Percentiles rank a stretch among this genome's conserved stretches.
Evolutionary conservation across 1,140 invertebrate genomes (phyloP).

Genomic region (Kradibia gibbosae): DNA sequence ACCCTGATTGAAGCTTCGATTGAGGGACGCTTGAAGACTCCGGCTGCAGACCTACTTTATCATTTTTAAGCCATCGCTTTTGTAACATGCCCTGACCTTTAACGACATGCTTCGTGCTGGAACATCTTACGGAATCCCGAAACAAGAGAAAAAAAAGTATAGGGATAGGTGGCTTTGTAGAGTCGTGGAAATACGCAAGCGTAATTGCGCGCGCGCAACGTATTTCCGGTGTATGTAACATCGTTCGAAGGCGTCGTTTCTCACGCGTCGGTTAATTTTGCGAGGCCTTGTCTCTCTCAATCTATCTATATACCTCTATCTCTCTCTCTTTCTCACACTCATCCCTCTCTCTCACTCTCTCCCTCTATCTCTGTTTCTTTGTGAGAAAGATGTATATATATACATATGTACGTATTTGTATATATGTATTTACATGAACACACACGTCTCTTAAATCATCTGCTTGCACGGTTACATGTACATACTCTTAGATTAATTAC

Average conservation of each 20-base stretch:
- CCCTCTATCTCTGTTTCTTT: not conserved
- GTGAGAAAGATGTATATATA: too few species aligned
- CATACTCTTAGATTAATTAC: too few species aligned
- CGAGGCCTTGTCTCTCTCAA: not conserved
- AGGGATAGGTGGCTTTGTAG: not conserved
- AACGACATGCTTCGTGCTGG: too few species aligned
- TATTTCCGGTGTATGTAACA: slow-evolving; percentile 17
- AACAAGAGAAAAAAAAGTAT: not conserved
- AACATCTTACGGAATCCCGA: not conserved
- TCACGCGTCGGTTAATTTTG: slow-evolving; percentile 39
- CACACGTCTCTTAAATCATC: too few species aligned
- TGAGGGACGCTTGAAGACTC: not conserved
- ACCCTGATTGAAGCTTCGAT: not conserved
- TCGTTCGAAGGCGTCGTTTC: slow-evolving; percentile 26
- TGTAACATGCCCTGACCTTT: not conserved
- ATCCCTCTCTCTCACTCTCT: not conserved
- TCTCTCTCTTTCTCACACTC: not conserved
- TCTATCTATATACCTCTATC: not conserved
- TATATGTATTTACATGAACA: too few species aligned
- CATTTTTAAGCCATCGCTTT: not conserved
- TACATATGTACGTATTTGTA: too few species aligned
- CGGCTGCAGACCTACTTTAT: not conserved
- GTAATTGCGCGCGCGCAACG: not conserved
- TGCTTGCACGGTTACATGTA: too few species aligned
- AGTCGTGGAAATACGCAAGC: not conserved